A percentile compares a stretch with the other conserved stretches of the same genome.
phyloP scores from a whole-genome alignment of 2,797 vertebrate genomes.

The Anabacerthia variegaticeps region DNA sequence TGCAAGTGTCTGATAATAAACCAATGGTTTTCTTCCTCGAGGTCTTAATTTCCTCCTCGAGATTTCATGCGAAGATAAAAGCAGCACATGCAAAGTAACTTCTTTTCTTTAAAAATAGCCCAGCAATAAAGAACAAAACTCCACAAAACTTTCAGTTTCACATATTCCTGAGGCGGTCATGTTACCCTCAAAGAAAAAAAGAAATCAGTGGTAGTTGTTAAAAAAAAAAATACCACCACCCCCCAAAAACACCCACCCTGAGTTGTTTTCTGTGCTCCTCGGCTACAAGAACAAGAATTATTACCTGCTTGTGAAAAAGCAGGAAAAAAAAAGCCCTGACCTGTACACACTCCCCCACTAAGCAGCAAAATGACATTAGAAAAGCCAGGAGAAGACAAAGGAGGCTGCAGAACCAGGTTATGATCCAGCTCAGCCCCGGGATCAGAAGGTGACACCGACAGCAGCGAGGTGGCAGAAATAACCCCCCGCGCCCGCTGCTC shows the following conservation, averaged over 20 bases:
- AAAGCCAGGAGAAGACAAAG: background rate
- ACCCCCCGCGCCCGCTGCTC: background rate
- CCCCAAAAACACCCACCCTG: background rate
- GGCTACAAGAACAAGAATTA: background rate
- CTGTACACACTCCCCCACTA: background rate
- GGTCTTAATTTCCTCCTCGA: constrained; percentile 23
- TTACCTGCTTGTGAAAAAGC: background rate
- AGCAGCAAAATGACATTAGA: background rate
- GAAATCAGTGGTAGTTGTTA: background rate
- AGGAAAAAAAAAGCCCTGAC: background rate
- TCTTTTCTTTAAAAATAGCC: background rate
- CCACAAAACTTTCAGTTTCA: background rate
- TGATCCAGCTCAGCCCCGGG: background rate
- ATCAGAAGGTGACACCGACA: constrained; percentile 28
- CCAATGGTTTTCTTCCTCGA: background rate
- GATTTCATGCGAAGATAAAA: background rate
- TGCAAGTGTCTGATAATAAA: background rate
- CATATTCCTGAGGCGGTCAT: background rate
- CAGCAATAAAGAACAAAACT: background rate
- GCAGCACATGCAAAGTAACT: background rate
- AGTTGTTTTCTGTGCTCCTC: background rate
- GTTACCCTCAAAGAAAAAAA: background rate
- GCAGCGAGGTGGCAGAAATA: constrained; percentile 21
- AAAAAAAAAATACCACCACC: background rate
- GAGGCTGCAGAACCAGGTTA: background rate